A percentile compares a stretch with the other conserved stretches of the same genome.
Evolutionary conservation across 92 coral and sea anemone species (phyloP).

Genomic region (Blastomussa wellsi): DNA sequence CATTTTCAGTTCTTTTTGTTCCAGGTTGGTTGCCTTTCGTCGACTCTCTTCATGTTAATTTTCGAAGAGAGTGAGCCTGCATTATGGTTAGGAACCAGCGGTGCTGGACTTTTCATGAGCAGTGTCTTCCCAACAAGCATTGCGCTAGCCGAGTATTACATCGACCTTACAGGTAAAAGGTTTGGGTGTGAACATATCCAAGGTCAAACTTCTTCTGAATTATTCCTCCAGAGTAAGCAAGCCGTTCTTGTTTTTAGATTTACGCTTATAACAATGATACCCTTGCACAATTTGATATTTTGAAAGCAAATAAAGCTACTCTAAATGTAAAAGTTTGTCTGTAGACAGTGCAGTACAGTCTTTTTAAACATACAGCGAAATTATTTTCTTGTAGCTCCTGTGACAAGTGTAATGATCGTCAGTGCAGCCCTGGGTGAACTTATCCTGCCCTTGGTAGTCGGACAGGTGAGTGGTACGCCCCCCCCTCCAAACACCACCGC

Average conservation of each 20-base stretch:
- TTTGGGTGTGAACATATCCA: too few species aligned
- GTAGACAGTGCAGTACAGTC: too few species aligned
- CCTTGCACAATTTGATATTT: too few species aligned
- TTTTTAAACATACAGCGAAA: too few species aligned
- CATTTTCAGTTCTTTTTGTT: neutral
- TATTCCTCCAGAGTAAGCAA: neutral
- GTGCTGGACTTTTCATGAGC: constrained; percentile 97
- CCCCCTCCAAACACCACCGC: too few species aligned
- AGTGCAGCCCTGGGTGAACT: constrained; percentile 95
- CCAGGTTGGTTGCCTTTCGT: constrained; percentile 85
- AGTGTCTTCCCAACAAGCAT: constrained; percentile 98
- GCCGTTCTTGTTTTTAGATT: too few species aligned
- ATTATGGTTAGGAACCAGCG: constrained; percentile 90
- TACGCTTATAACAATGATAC: too few species aligned
- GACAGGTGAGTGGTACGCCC: constrained; percentile 70
- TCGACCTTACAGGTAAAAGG: constrained; percentile 89
- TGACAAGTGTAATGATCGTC: constrained; percentile 94
- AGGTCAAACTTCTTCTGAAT: too few species aligned
- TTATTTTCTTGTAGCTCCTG: constrained; percentile 73
- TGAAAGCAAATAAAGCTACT: too few species aligned
- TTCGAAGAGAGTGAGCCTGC: constrained; percentile 85
- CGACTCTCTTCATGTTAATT: constrained; percentile 84
- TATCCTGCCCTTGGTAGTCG: constrained; percentile 84
- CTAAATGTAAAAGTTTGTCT: too few species aligned
- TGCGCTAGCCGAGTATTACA: constrained; percentile 96